phyloP scores from a whole-genome alignment of 2,797 vertebrate genomes.

The Brachyalestes nurse region DNA sequence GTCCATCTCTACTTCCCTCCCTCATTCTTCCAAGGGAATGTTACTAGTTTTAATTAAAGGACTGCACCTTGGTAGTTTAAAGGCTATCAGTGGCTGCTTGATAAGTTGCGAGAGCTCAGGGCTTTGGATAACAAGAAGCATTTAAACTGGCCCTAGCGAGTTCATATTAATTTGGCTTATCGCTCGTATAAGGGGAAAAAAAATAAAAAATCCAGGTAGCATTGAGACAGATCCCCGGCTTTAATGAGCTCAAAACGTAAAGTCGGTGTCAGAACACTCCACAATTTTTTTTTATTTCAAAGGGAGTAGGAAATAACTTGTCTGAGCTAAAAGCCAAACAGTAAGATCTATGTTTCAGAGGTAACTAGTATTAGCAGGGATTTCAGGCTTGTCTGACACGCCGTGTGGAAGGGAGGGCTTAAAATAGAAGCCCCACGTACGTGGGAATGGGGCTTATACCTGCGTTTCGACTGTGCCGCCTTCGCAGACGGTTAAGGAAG shows the following conservation, averaged over 20 bases:
- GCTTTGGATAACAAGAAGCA: conserved; percentile 82
- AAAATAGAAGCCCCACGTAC: conserved; percentile 77
- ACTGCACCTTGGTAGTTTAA: conserved; percentile 84
- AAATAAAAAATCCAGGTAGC: conserved; percentile 79
- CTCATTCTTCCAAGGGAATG: conserved; percentile 69
- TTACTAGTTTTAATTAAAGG: conserved; percentile 84
- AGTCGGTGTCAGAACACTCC: conserved; percentile 79
- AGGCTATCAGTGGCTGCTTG: conserved; percentile 81
- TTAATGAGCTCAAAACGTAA: conserved; percentile 85
- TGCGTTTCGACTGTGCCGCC: conserved; percentile 69
- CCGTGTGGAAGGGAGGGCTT: conserved; percentile 77
- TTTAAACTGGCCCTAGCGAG: conserved; percentile 80
- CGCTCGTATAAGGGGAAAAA: conserved; percentile 64
- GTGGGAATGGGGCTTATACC: conserved; percentile 77
- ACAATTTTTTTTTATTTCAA: conserved; percentile 64
- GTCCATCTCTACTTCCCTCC: conserved; percentile 64
- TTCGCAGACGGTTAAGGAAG: conserved; percentile 73
- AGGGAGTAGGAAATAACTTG: conserved; percentile 71
- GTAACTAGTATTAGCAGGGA: conserved; percentile 86
- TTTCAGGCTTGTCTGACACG: conserved; percentile 84
- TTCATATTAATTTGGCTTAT: conserved; percentile 88
- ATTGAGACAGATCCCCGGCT: conserved; percentile 79
- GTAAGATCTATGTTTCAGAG: conserved; percentile 81
- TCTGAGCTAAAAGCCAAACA: conserved; percentile 80
- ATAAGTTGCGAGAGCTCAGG: conserved; percentile 80